Percentiles rank a stretch among this genome's conserved stretches.
phyloP scores from a whole-genome alignment of 1,140 invertebrate species.

The Drosophila miranda region DNA sequence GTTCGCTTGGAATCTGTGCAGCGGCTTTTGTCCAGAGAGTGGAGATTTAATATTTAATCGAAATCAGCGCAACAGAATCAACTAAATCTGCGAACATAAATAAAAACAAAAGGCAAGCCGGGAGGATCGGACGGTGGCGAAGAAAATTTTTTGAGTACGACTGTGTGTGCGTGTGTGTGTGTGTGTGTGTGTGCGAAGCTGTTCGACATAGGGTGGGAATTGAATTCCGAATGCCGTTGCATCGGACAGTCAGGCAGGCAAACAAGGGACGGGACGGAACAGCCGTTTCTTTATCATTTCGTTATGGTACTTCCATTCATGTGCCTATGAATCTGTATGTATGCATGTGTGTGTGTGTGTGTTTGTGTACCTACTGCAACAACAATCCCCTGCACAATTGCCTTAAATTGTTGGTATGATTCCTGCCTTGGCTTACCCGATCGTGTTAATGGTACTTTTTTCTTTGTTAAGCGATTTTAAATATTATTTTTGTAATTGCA shows the following conservation, averaged over 20 bases:
- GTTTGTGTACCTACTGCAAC: constrained; percentile 27
- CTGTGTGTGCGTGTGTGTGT: background rate
- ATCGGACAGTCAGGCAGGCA: constrained; percentile 5
- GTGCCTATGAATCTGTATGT: background rate
- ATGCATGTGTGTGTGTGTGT: constrained; percentile 9
- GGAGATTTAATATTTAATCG: constrained; percentile 6
- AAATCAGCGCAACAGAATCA: constrained; percentile 13
- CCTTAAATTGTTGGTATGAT: constrained; percentile 37
- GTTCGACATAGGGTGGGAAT: constrained; percentile 4
- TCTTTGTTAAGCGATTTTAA: constrained; percentile 21
- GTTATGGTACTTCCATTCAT: constrained; percentile 9
- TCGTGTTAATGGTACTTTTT: constrained; percentile 46
- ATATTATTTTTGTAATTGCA: constrained; percentile 45
- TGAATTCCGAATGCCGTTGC: constrained; percentile 31
- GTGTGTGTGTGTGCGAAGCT: background rate
- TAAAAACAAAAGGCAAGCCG: constrained; percentile 20
- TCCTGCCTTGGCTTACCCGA: constrained; percentile 43
- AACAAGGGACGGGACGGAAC: constrained; percentile 14
- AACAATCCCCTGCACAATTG: constrained; percentile 13
- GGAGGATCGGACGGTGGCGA: too few species aligned
- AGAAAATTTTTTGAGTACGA: background rate
- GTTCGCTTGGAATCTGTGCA: too few species aligned
- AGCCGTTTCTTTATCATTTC: constrained; percentile 48
- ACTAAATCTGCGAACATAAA: constrained; percentile 14
- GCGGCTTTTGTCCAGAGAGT: too few species aligned